Base-by-base conservation (phyloP, 2,888 invertebrate genomes). In the Cantharis nigra region DNA sequence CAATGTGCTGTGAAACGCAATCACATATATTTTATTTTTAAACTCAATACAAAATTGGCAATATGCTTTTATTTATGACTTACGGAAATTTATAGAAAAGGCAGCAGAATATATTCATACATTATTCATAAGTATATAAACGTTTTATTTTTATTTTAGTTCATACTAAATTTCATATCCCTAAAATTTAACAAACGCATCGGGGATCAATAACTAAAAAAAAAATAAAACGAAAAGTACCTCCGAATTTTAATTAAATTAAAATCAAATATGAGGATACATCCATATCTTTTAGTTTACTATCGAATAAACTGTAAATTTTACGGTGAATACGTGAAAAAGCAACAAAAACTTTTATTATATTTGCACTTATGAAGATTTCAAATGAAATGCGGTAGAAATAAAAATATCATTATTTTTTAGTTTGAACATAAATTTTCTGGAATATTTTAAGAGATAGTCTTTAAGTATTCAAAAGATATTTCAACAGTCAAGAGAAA, bases 21-120 rank as follows among this genome's bases (percentile, higher is more conserved):
- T 74, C 74, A 70, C 74, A 74, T 64, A 74, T 70, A 69, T 74
- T 74, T 70, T 70, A 74, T 74, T 74, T 74, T 74, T 74, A 74
- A 74, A 70, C 74, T 70, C 74, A 74, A 75, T 75, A 69, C 71
- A 65, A 75, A 70, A 75, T 75, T 75, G 75, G 71, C 75, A 75
- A 75, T 75, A 75, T 75, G 75, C 71, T 75, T 75, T 75, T 75
- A 75, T 75, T 75, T 75, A 75, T 75, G 63, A 70, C 71, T 70
- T 63, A 70, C 74, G 74, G 74, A 74, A 74, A 74, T 74, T 74
- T 74, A 74, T 70, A 74, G 74, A 74, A 74, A 74, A 74, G 70
- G 69, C 69, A 73, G 28, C 73, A 63, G 63, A 69, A 74, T 70
- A 74, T 70, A 74, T 63, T 74, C 74, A 74, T 74, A 63, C 74